phyloP scores from a whole-genome alignment of 2,888 invertebrate genomes.

The Sepiola atlantica region DNA sequence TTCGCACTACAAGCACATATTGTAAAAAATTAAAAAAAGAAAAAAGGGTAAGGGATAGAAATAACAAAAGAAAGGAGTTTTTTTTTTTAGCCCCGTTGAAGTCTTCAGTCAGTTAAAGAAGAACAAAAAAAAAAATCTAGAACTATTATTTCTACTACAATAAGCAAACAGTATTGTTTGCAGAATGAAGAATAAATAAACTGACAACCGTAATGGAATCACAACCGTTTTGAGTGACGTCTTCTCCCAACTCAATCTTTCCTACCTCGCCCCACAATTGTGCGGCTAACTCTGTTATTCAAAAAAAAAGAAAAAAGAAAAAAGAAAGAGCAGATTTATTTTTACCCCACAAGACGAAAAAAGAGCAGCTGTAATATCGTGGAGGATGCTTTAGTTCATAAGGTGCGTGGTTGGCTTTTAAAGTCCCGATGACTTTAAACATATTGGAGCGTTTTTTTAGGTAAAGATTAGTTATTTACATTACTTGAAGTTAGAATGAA shows the following conservation, averaged over 20 bases:
- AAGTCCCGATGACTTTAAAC: background rate
- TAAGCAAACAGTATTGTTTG: background rate
- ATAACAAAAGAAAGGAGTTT: background rate
- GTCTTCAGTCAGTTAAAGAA: background rate
- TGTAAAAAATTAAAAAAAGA: background rate
- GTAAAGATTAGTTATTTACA: too few species aligned
- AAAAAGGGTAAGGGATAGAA: background rate
- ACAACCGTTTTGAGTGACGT: background rate
- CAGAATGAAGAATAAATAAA: background rate
- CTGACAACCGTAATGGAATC: slow-evolving; percentile 20
- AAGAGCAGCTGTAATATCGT: background rate
- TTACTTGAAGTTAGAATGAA: too few species aligned
- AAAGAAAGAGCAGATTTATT: background rate
- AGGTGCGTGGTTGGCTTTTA: background rate
- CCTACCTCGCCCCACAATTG: background rate
- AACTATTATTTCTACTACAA: background rate
- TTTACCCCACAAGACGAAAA: background rate
- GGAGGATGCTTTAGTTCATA: background rate
- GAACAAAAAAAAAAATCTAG: background rate
- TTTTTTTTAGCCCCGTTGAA: background rate
- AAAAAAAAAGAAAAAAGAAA: background rate
- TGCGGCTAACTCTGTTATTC: background rate
- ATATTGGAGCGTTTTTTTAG: too few species aligned
- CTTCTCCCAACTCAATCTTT: background rate
- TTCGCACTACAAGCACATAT: background rate